Conservation (phyloP, 2,113 vertebrate species). For the Larimichthys polyactis region DNA sequence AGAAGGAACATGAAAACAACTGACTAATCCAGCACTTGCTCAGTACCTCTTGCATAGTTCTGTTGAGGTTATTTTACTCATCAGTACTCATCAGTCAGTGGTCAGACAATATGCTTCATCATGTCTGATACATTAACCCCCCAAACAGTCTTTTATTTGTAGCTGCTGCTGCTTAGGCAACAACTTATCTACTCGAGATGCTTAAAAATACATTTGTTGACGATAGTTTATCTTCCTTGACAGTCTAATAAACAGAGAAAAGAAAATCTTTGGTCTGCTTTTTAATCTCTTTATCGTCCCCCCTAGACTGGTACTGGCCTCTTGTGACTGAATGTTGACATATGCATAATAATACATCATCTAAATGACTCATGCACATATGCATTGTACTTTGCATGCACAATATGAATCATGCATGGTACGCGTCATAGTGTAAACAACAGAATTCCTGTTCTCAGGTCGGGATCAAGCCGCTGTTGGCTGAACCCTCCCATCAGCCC, state of each 20-base stretch:
- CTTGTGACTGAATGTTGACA: slow-evolving; percentile 29
- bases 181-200: background rate
- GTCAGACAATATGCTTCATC: slow-evolving; percentile 31
- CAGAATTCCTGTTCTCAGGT: slow-evolving; percentile 41
- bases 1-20: slow-evolving; percentile 75
- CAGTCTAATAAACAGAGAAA: background rate
- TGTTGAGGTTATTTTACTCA: slow-evolving; percentile 44
- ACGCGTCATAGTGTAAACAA: slow-evolving; percentile 49
- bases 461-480: slow-evolving; percentile 44
- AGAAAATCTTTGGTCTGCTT: background rate
- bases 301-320: background rate
- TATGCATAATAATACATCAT: slow-evolving; percentile 35
- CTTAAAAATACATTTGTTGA: background rate
- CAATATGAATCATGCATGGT: slow-evolving; percentile 27
- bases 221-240: background rate
- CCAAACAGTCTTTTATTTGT: background rate
- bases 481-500: slow-evolving; percentile 41
- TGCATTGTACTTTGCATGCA: background rate
- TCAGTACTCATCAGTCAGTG: slow-evolving; percentile 34
- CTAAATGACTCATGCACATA: slow-evolving; percentile 26
- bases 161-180: background rate
- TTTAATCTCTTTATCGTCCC: background rate
- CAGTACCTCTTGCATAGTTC: slow-evolving; percentile 31
- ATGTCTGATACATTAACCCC: slow-evolving; percentile 3
- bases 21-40: slow-evolving; percentile 58